Evolutionary conservation across 1,140 invertebrate species (phyloP).

Genomic region (Micrasema longulum): DNA sequence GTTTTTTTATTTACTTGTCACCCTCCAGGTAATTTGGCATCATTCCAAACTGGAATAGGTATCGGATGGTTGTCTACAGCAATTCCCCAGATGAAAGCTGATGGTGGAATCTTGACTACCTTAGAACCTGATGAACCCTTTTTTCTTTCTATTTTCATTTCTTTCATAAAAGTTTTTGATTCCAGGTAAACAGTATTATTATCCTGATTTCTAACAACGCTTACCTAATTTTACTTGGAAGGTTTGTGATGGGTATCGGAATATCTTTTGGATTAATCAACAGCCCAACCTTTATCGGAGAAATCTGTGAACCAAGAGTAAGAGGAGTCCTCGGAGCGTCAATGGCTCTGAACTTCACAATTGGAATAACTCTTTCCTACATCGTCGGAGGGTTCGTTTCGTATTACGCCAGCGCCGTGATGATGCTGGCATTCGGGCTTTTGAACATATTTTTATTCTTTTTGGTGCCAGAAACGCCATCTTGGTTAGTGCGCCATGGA

Average conservation of each 20-base stretch:
- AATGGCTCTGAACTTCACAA: slow-evolving; percentile 20
- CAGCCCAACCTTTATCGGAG: slow-evolving; percentile 30
- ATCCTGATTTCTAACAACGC: not conserved
- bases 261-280: not conserved
- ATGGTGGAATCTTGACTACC: not conserved
- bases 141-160: no score
- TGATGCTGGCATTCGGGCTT: slow-evolving; percentile 8
- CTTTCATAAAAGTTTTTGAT: not conserved
- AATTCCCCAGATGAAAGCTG: not conserved
- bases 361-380: slow-evolving; percentile 36
- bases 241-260: slow-evolving; percentile 16
- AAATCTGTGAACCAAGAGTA: slow-evolving; percentile 11
- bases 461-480: slow-evolving; percentile 34
- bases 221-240: not conserved
- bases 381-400: slow-evolving; percentile 34
- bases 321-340: slow-evolving; percentile 34
- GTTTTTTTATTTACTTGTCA: no score
- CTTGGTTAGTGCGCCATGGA: slow-evolving; percentile 9
- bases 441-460: slow-evolving; percentile 16
- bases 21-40: slow-evolving; percentile 12
- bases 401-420: slow-evolving; percentile 25
- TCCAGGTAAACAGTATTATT: slow-evolving; percentile 30
- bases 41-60: slow-evolving; percentile 8
- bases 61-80: slow-evolving; percentile 13
- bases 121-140: no score